Base-by-base conservation (phyloP, 2,888 invertebrate genomes). In the Petrolisthes cinctipes region DNA sequence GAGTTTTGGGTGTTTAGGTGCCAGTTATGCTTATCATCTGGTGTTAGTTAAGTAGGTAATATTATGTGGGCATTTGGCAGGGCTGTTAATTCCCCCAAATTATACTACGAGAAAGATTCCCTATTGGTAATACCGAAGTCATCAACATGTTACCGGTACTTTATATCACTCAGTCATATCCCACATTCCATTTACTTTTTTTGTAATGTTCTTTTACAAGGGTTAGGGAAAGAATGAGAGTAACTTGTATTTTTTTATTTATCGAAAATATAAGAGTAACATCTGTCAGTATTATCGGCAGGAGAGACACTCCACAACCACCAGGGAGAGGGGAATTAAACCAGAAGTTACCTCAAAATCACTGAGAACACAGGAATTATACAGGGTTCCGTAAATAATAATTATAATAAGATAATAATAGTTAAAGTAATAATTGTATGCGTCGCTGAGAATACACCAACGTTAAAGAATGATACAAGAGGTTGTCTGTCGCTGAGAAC, bases 281-380 rank as follows among this genome's bases (percentile, higher is more conserved):
- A 71, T 71, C 20, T 71, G 71, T 71, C 71, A n/a, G 71, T 71
- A 37, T 37, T 37, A 71, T 71, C 71, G 71, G 71, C 71, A 71
- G 71, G 71, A 71, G 71, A 71, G 71, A 71, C 17, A n/a, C 71
- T 14, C 71, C 71, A 71, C 71, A 71, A 71, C 71, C 71, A 71
- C 71, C 71, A 71, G 37, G 37, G 37, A 37, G 37, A 37, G 37
- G 37, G 37, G 37, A 37, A 37, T 37, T 37, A 37, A 37, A 37
- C 37, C 37, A 37, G 37, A 37, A 37, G 37, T 37, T 37, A 37
- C 37, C 37, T 37, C 37, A 37, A 37, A 37, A 37, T 6, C 71
- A 71, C 14, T n/a, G 71, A 61, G 17, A 61, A 61, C 61, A 61
- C 61, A 61, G 17, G 17, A 61, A 17, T 61, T 14, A 61, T 14